Evolutionary conservation across 2,888 invertebrate genomes (phyloP).

Genomic region (Acanthosepion esculentum): DNA sequence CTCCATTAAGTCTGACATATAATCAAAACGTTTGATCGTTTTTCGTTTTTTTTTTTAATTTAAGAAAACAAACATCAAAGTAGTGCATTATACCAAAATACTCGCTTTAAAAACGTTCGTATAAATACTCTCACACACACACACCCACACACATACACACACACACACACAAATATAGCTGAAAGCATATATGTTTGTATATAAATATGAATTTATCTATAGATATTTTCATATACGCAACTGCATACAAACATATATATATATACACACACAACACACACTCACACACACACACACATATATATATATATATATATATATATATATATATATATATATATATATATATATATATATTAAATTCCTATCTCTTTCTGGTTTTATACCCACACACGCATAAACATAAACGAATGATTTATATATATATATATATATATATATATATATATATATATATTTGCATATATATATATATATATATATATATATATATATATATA

Average conservation of each 20-base stretch:
- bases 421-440: background rate
- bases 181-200: background rate
- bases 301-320: background rate
- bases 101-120: background rate
- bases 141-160: background rate
- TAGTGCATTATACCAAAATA: background rate
- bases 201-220: background rate
- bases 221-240: background rate
- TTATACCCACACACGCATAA: background rate
- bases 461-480: too few species aligned
- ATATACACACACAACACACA: background rate
- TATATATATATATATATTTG: too few species aligned
- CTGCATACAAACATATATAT: background rate
- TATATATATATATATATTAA: background rate
- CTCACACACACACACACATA: too few species aligned
- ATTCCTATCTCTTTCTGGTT: background rate
- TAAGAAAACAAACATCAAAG: conserved; percentile 15
- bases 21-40: background rate
- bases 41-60: background rate
- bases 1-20: background rate
- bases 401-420: background rate
- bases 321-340: background rate
- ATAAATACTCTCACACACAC: background rate
- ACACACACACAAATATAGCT: background rate
- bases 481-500: too few species aligned